Percentiles rank a stretch among this genome's conserved stretches.
Conservation (phyloP, 2,888 invertebrate genomes). For the Unio pictorum region DNA sequence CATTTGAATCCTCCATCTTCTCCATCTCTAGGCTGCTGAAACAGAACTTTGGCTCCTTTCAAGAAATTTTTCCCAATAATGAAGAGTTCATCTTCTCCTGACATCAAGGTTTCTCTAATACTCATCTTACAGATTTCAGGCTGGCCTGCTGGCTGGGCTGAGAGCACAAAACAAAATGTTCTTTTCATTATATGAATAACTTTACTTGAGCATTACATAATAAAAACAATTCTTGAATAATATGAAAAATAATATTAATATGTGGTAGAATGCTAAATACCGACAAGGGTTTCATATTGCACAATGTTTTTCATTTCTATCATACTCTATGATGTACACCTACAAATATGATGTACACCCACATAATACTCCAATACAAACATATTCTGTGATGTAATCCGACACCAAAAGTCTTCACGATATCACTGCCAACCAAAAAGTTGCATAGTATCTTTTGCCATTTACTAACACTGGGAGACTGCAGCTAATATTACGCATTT, state of each 20-base stretch:
- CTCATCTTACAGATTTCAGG: constrained; percentile 72
- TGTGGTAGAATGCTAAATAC: too few relatives aligned
- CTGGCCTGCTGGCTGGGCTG: constrained; percentile 73
- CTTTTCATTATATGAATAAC: not conserved
- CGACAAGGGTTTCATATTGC: too few relatives aligned
- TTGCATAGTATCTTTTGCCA: too few relatives aligned
- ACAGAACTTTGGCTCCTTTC: constrained; percentile 69
- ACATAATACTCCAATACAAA: too few relatives aligned
- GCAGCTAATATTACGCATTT: too few relatives aligned
- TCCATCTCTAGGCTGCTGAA: constrained; percentile 64
- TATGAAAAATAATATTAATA: not conserved
- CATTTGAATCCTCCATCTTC: constrained; percentile 63
- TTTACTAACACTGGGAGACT: too few relatives aligned
- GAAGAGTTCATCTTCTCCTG: constrained; percentile 71
- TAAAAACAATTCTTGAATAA: not conserved
- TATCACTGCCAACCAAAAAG: too few relatives aligned
- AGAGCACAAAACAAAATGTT: constrained; percentile 12
- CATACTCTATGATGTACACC: too few relatives aligned
- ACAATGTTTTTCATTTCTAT: too few relatives aligned
- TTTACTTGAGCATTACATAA: not conserved
- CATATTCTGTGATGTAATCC: too few relatives aligned
- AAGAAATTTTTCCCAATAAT: constrained; percentile 73
- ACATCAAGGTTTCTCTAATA: constrained; percentile 46
- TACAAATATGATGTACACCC: too few relatives aligned
- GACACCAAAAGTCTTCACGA: too few relatives aligned